Evolutionary conservation across 2,888 invertebrate genomes (phyloP).

Genomic region (Tridacna gigas): DNA sequence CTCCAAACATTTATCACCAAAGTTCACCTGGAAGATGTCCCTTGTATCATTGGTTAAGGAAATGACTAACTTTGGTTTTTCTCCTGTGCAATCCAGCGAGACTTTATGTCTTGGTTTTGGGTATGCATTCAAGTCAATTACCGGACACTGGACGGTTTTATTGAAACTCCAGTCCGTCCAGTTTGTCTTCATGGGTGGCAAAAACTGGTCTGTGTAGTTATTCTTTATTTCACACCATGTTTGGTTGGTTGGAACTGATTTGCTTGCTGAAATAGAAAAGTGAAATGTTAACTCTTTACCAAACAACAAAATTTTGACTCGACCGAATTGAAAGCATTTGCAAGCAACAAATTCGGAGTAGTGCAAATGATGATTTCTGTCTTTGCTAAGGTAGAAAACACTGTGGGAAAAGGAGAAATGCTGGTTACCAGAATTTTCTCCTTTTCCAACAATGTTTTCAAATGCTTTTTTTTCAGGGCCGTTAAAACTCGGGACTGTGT

Average conservation of each 20-base stretch:
- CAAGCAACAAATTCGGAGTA: too few relatives aligned
- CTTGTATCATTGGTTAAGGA: conserved; percentile 8
- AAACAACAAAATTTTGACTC: too few relatives aligned
- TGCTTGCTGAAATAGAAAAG: neutral
- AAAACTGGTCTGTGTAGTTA: neutral
- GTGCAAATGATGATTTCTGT: too few relatives aligned
- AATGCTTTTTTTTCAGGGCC: neutral
- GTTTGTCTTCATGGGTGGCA: conserved; percentile 2
- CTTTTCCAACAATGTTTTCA: neutral
- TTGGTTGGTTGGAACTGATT: neutral
- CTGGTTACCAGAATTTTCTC: neutral
- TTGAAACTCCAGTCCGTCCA: conserved; percentile 26
- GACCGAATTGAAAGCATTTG: too few relatives aligned
- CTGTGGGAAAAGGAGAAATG: too few relatives aligned
- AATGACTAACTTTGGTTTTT: neutral
- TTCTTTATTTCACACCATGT: conserved; percentile 4
- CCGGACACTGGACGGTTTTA: conserved; percentile 20
- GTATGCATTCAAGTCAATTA: neutral
- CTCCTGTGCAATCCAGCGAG: conserved; percentile 12
- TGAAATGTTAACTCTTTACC: neutral
- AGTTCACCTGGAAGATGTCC: conserved; percentile 25
- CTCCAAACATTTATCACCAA: conserved; percentile 43
- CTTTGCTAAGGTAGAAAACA: too few relatives aligned
- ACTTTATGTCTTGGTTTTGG: conserved; percentile 22
- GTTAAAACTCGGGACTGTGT: neutral